Conservation (phyloP, 1,140 invertebrate genomes). For the Drosophila gunungcola region DNA sequence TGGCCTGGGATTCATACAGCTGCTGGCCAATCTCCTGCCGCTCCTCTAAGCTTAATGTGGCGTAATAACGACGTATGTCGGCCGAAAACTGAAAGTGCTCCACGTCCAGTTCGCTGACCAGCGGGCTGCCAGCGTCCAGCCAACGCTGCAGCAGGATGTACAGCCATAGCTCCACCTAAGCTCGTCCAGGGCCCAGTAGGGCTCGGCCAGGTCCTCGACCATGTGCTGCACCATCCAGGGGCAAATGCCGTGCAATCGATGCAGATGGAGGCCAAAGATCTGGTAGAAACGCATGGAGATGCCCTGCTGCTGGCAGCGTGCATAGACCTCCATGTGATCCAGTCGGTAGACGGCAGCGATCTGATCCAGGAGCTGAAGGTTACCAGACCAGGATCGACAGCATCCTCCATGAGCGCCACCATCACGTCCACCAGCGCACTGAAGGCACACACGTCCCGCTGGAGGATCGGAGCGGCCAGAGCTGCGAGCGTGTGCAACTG, state of each 20-base stretch:
- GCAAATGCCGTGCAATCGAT: constrained; percentile 28
- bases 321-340: constrained; percentile 24
- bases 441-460: constrained; percentile 85
- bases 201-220: background rate
- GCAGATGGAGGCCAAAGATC: constrained; percentile 57
- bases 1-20: constrained; percentile 11
- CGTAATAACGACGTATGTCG: constrained; percentile 18
- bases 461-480: background rate
- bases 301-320: constrained; percentile 15
- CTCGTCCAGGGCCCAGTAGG: constrained; percentile 8
- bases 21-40: background rate
- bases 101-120: constrained; percentile 39
- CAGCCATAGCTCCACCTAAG: constrained; percentile 48
- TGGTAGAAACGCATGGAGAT: constrained; percentile 36
- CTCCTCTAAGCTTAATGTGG: background rate
- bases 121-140: background rate
- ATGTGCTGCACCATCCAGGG: constrained; percentile 25
- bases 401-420: constrained; percentile 34
- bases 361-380: background rate
- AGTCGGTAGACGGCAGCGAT: constrained; percentile 6
- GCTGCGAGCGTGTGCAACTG: constrained; percentile 26
- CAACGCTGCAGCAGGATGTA: constrained; percentile 30
- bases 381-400: background rate
- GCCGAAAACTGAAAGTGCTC: constrained; percentile 48
- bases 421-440: constrained; percentile 40